These are phyloP conservation scores for Lepidurus packardi DNA, from an alignment of 1,140 invertebrate genomes.

Conservation along the genomic window DNA sequence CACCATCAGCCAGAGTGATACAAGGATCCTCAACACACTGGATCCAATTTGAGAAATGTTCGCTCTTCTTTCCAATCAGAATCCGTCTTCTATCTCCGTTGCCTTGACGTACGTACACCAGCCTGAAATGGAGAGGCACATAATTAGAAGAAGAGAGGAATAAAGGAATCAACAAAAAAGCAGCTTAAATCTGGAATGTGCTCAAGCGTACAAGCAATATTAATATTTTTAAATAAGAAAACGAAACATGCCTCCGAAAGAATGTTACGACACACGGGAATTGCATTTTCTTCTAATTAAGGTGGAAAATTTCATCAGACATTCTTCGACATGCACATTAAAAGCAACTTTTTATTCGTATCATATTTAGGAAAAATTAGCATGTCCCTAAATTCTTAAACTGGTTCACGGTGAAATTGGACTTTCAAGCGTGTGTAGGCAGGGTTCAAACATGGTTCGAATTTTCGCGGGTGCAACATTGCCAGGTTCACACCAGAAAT, in stretches of 20 bases:
- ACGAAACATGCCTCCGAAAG: too few relatives aligned
- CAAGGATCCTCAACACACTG: not conserved
- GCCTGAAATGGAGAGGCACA: not conserved
- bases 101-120: not conserved
- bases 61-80: not conserved
- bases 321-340: too few relatives aligned
- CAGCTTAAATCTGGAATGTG: not conserved
- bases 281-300: too few relatives aligned
- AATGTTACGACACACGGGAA: too few relatives aligned
- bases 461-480: not conserved
- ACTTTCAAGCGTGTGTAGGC: not conserved
- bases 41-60: conserved; percentile 4
- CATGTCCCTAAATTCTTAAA: too few relatives aligned
- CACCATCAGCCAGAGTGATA: not conserved
- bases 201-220: not conserved
- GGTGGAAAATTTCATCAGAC: too few relatives aligned
- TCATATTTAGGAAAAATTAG: too few relatives aligned
- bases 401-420: too few relatives aligned
- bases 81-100: not conserved
- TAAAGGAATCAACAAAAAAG: not conserved
- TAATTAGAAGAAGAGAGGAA: not conserved
- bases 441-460: not conserved
- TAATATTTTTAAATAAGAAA: too few relatives aligned
- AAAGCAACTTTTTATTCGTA: too few relatives aligned
- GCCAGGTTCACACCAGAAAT: not conserved